Evolutionary conservation across 2,797 vertebrate genomes (phyloP), one percentile per base, ranked within the genome.

Genomic region (Sparus aurata): DNA sequence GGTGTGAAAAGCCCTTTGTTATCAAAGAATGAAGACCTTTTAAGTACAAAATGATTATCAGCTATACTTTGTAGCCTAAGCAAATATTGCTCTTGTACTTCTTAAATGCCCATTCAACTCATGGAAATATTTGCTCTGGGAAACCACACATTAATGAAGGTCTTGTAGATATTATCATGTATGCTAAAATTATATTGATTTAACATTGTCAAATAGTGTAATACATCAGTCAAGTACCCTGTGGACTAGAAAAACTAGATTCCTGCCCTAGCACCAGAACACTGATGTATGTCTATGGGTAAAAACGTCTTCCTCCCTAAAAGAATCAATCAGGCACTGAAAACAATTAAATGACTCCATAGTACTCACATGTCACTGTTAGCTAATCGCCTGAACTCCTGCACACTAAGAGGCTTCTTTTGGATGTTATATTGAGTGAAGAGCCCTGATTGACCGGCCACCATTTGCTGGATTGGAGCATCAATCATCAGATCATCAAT

Each of bases 351-450:
- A 59, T 45, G 60, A 34, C 8, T 46, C 11, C 10, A n/a, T 70
- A n/a, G 73, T 27, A 89, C 95, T 92, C 94, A 98, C 97, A 96
- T 98, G 92, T 96, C 95, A 91, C 98, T 99, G 91, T 98, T 98
- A n/a, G 98, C 98, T 79, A 99, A 92, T 53, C 96, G 93, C 84
- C 95, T 96, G 93, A 98, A 99, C 88, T 99, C 98, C 91, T 97
- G 96, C 81, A 99, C 98, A 3, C 94, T 98, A 82, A 99, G 96
- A 58, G 97, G 93, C 82, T 99, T 99, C 91, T 97, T 99, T 95
- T 98, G 97, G 88, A 99, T 97, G 94, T 97, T 99, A 90, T 98
- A 98, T 20, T 99, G 98, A 12, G 96, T 99, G 85, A 98, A 99
- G 68, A 99, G 96, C 34, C 98, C 98, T 0, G 97, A 98, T 58